Evolutionary conservation across 37 sponge, comb jelly and placozoan genomes (phyloP), one percentile per base, ranked within the genome.

Genomic region (Ephydatia muelleri): DNA sequence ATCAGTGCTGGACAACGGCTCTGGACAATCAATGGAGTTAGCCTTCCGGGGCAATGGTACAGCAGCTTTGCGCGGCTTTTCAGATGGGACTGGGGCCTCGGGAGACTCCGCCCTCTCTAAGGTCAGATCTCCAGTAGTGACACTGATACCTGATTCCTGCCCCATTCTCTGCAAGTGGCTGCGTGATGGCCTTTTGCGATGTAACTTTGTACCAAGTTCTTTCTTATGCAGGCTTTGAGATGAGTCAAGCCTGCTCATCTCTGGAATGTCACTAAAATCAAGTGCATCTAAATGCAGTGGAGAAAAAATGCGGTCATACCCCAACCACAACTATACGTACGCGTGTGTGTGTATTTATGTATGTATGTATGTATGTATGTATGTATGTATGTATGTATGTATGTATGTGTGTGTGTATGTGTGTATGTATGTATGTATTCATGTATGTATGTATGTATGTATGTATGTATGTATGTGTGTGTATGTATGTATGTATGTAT

Each of bases 101-200:
- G 25, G 33, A 34, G n/a, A 27, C 57, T 48, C 79, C 57, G 43
- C n/a, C 57, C 28, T 64, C 22, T 14, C n/a, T 30, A 31, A 30
- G 27, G 5, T 30, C 3, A 69, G 70, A 69, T 69, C 30, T 8
- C 30, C 49, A 26, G 27, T 78, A 31, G 29, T 43, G 49, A n/a
- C 11, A 9, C 5, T 78, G 30, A 19, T 49, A 36, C 25, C 49
- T 25, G 49, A 78, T 49, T 25, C 48, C 64, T 16, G 89, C 47
- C 72, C 83, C 79, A 82, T 83, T 23, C 64, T 78, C 22, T 36
- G 78, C 0, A 88, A 3, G 43, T 88, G 83, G 0, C 71, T 67
- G 0, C 83, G 72, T 2, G 89, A 83, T 12, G 89, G 89, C 37
- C 37, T 77, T 31, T 88, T 88, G 3, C 89, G 65, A 37, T 74